A percentile compares a stretch with the other conserved stretches of the same genome.
These are phyloP conservation scores for Cheilosia urbana DNA, from an alignment of 2,888 invertebrate genomes.

Conservation along the genomic window DNA sequence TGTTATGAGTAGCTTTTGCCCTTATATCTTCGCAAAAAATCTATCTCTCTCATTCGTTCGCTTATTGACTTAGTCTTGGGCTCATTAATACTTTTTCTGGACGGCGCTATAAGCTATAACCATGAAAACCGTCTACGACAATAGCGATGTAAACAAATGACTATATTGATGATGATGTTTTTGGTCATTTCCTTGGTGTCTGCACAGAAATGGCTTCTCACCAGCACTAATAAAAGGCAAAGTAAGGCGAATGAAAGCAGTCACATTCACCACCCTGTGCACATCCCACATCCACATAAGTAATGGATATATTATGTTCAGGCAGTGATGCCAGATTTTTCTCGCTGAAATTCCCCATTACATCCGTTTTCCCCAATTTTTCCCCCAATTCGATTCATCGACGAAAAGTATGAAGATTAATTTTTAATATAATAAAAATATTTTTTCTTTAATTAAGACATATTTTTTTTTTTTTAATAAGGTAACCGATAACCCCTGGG, in stretches of 20 bases:
- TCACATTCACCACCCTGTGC: slow-evolving; percentile 22
- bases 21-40: slow-evolving; percentile 15
- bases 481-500: too few species aligned
- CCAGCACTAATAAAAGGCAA: slow-evolving; percentile 56
- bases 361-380: too few species aligned
- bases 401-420: too few species aligned
- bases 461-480: too few species aligned
- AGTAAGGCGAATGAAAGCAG: slow-evolving; percentile 55
- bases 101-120: slow-evolving; percentile 5
- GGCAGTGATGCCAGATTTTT: too few species aligned
- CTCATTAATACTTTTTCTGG: slow-evolving; percentile 64
- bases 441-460: too few species aligned
- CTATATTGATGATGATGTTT: slow-evolving; percentile 34
- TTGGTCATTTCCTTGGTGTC: slow-evolving; percentile 39
- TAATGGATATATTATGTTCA: too few species aligned
- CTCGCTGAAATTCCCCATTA: too few species aligned
- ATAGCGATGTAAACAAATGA: not conserved
- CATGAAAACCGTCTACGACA: slow-evolving; percentile 5
- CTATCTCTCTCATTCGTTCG: slow-evolving; percentile 23
- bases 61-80: slow-evolving; percentile 67
- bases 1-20: slow-evolving; percentile 21
- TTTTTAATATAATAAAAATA: too few species aligned
- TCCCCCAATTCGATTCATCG: too few species aligned
- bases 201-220: slow-evolving; percentile 61
- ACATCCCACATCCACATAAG: not conserved